phyloP scores from a whole-genome alignment of 2,797 vertebrate species.

The Synaphobranchus kaupii region DNA sequence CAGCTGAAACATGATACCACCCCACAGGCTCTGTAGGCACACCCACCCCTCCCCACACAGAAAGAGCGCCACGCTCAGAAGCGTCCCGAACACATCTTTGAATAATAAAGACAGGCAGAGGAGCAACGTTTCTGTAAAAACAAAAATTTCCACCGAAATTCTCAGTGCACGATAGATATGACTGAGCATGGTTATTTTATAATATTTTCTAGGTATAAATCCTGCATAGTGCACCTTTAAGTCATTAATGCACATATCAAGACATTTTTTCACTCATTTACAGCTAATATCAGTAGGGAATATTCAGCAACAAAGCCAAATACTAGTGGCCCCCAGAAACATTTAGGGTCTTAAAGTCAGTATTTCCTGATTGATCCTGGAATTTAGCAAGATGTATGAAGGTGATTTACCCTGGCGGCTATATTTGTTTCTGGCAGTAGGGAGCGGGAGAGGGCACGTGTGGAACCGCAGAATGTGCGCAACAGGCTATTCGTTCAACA shows the following conservation, averaged over 20 bases:
- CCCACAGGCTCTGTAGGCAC: too few relatives aligned
- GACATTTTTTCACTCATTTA: not conserved
- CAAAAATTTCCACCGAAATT: too few relatives aligned
- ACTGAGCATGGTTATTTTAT: too few relatives aligned
- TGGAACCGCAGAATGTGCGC: constrained; percentile 69
- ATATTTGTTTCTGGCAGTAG: constrained; percentile 31
- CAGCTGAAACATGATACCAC: too few relatives aligned
- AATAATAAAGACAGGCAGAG: too few relatives aligned
- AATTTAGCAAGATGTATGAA: not conserved
- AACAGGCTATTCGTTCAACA: constrained; percentile 85
- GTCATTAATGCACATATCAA: not conserved
- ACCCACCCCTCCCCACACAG: too few relatives aligned
- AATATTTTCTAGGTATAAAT: too few relatives aligned
- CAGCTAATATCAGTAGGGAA: too few relatives aligned
- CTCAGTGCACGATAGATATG: too few relatives aligned
- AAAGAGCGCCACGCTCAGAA: too few relatives aligned
- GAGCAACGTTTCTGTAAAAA: too few relatives aligned
- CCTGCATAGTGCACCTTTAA: not conserved
- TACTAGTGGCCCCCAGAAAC: not conserved
- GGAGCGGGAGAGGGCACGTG: constrained; percentile 85
- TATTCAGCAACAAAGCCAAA: not conserved
- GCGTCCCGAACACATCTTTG: too few relatives aligned
- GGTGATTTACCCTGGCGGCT: not conserved
- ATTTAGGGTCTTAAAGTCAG: not conserved
- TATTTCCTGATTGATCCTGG: not conserved